Evolutionary conservation across 2,888 invertebrate species (phyloP), one percentile per base, ranked within the genome.

Genomic region (Pheosia gnoma): DNA sequence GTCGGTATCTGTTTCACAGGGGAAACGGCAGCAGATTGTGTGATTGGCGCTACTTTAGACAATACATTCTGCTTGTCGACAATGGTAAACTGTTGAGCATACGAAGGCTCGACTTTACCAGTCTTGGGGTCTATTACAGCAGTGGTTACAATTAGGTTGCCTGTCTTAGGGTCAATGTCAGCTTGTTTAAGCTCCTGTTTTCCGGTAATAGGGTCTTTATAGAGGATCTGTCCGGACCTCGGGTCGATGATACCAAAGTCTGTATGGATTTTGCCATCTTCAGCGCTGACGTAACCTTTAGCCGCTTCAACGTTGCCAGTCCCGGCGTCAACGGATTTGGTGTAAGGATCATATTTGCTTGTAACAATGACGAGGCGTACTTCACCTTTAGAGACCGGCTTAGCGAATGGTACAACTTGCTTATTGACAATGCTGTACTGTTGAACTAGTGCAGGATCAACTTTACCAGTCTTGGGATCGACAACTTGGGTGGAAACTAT

Each of bases 121-220:
- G 95, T 95, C 77, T 92, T 94, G 4, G 95, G 95, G 79, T 95
- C 95, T 39, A 95, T 87, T 53, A 95, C 92, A 49, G 94, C 90
- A 0, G 93, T 87, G 3, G 94, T 95, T 10, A 95, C 88, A 52
- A 94, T 89, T 51, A 95, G 91, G 77, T 94, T 95, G 70, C 95
- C 95, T 3, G 95, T 95, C 64, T 94, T 89, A 36, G 95, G 94
- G 76, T 95, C 95, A 25, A 95, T 88, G 65, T 95, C 94, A 0
- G 95, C 95, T 79, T 95, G 95, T 67, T 95, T 94, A 6, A 95
- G 85, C 74, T 95, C 95, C 72, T 95, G 95, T 77, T 95, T 95
- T 39, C 95, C 95, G 57, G 94, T 95, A 7, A 91, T 73, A 6
- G 95, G 95, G 78, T 95, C 95, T 54, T 94, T 95, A 59, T 95